Conservation (phyloP, 2,888 invertebrate species). For the Brenthis ino region DNA sequence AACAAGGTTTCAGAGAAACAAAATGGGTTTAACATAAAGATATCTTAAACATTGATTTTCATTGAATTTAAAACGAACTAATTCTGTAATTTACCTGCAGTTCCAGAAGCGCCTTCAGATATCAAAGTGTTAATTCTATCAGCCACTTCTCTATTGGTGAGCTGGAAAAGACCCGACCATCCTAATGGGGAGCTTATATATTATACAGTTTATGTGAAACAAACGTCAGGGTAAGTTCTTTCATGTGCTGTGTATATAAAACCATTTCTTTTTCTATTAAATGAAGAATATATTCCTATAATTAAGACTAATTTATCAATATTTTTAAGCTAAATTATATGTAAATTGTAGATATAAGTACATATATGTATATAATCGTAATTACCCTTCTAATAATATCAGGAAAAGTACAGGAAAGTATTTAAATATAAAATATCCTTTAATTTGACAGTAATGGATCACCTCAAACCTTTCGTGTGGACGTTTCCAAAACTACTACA, state of each 20-base stretch:
- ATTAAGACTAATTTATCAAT: too few species aligned
- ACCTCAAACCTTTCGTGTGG: slow-evolving; percentile 60
- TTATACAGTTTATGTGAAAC: slow-evolving; percentile 88
- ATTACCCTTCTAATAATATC: too few species aligned
- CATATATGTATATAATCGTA: too few species aligned
- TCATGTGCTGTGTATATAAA: background rate
- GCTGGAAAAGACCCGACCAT: slow-evolving; percentile 91
- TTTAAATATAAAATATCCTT: background rate
- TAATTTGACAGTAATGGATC: slow-evolving; percentile 56
- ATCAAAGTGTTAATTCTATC: slow-evolving; percentile 92
- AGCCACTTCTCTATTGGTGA: slow-evolving; percentile 89
- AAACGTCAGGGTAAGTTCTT: slow-evolving; percentile 63
- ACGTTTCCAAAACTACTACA: slow-evolving; percentile 49
- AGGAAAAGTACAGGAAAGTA: too few species aligned
- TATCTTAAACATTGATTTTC: too few species aligned
- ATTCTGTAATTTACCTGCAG: slow-evolving; percentile 65
- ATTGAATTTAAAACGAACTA: background rate
- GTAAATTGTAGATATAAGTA: too few species aligned
- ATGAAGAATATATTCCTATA: too few species aligned
- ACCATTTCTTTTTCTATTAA: too few species aligned
- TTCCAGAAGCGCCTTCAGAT: slow-evolving; percentile 91
- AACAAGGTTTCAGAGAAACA: background rate
- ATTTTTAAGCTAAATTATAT: too few species aligned
- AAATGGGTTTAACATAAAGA: too few species aligned
- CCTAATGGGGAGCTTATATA: slow-evolving; percentile 91